Evolutionary conservation across 2,888 invertebrate genomes (phyloP).

Genomic region (Microctonus hyperodae): DNA sequence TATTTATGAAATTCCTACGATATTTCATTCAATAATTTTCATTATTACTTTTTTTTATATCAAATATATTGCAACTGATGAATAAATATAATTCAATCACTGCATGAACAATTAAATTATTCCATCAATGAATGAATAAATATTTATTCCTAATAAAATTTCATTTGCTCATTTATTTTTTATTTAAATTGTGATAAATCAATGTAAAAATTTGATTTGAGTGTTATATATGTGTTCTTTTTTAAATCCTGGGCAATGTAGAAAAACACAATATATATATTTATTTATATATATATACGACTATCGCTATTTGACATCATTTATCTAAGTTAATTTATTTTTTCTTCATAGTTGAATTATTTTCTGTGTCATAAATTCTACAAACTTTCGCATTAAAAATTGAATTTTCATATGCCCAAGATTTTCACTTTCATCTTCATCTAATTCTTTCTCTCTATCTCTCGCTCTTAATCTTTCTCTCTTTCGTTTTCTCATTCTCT

Average conservation of each 20-base stretch:
- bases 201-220: background rate
- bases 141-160: background rate
- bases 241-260: background rate
- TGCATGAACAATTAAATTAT: background rate
- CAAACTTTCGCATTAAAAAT: conserved; percentile 11
- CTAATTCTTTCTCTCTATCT: background rate
- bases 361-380: conserved; percentile 26
- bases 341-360: background rate
- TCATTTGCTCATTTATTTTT: too few species aligned
- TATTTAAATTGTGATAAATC: background rate
- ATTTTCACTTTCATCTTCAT: background rate
- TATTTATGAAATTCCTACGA: background rate
- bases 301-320: background rate
- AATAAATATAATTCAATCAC: background rate
- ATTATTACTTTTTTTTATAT: background rate
- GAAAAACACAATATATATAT: background rate
- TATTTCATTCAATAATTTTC: background rate
- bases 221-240: conserved; percentile 21
- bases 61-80: background rate
- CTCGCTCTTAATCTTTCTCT: background rate
- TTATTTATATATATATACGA: too few species aligned
- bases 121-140: conserved; percentile 29
- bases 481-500: conserved; percentile 15
- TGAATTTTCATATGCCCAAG: conserved; percentile 9
- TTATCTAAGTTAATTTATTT: background rate